phyloP scores from a whole-genome alignment of 1,140 invertebrate species.

The Calycopis cecrops region DNA sequence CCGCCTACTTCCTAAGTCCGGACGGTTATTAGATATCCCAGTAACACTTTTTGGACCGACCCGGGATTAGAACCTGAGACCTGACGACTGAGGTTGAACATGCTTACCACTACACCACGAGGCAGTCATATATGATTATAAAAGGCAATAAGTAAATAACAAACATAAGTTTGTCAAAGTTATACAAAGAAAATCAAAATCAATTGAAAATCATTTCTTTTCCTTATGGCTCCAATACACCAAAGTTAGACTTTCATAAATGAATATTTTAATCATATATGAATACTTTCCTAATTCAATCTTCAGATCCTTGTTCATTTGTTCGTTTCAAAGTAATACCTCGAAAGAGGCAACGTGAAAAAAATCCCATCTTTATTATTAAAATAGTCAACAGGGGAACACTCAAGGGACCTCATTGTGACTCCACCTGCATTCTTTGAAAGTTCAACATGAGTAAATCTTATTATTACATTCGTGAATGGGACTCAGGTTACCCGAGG shows the following conservation, averaged over 20 bases:
- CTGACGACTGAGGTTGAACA: too few relatives aligned
- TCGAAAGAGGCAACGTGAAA: slow-evolving; percentile 42
- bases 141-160: too few relatives aligned
- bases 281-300: slow-evolving; percentile 69
- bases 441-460: slow-evolving; percentile 62
- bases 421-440: slow-evolving; percentile 58
- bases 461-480: slow-evolving; percentile 61
- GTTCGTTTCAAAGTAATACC: slow-evolving; percentile 65
- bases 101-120: too few relatives aligned
- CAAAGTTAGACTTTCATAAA: slow-evolving; percentile 62
- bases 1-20: too few relatives aligned
- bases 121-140: too few relatives aligned
- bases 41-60: too few relatives aligned
- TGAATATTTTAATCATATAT: slow-evolving; percentile 63
- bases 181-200: slow-evolving; percentile 25
- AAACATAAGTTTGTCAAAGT: too few relatives aligned
- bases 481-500: slow-evolving; percentile 60
- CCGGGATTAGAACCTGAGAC: too few relatives aligned
- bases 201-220: slow-evolving; percentile 37
- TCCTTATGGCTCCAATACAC: slow-evolving; percentile 41
- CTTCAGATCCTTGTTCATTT: slow-evolving; percentile 68
- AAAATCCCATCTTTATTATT: slow-evolving; percentile 65
- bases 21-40: too few relatives aligned
- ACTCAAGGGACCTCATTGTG: slow-evolving; percentile 59
- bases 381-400: slow-evolving; percentile 59